These are phyloP conservation scores for Campylomormyrus tamandua DNA, from an alignment of 2,113 vertebrate genomes.

Conservation along the genomic window DNA sequence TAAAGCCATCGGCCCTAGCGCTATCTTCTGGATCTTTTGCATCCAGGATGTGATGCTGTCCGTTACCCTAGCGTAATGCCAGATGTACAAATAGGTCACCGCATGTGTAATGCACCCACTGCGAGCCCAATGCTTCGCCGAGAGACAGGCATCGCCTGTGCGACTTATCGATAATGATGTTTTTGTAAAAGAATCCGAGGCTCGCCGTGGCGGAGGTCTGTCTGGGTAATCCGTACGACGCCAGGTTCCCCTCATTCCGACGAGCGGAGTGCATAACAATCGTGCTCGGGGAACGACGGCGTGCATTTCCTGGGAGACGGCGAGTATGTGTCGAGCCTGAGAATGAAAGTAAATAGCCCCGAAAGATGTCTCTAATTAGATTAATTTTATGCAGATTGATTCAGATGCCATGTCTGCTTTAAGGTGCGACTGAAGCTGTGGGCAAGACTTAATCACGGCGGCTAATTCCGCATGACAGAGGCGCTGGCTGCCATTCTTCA, in stretches of 20 bases:
- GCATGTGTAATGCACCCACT: neutral
- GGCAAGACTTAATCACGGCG: neutral
- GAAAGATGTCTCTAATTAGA: conserved; percentile 5
- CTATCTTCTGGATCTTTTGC: neutral
- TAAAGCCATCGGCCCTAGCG: neutral
- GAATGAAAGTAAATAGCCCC: neutral
- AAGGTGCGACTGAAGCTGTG: conserved; percentile 9
- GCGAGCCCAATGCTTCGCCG: neutral
- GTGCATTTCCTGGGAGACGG: neutral
- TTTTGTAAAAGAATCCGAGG: neutral
- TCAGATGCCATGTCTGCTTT: neutral
- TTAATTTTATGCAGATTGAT: conserved; percentile 7
- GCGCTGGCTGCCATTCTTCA: neutral
- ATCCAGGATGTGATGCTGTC: neutral
- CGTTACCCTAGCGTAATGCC: neutral
- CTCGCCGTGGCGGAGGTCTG: neutral
- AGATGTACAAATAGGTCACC: conserved; percentile 3
- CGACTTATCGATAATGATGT: neutral
- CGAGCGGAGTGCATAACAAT: neutral
- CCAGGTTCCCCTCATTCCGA: neutral
- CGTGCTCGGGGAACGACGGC: neutral
- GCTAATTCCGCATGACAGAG: neutral
- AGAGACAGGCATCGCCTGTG: neutral
- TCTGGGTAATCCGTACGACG: neutral
- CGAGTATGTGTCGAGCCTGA: neutral